These are phyloP conservation scores for Megalops cyprinoides DNA, from an alignment of 2,797 vertebrate genomes.

Conservation along the genomic window DNA sequence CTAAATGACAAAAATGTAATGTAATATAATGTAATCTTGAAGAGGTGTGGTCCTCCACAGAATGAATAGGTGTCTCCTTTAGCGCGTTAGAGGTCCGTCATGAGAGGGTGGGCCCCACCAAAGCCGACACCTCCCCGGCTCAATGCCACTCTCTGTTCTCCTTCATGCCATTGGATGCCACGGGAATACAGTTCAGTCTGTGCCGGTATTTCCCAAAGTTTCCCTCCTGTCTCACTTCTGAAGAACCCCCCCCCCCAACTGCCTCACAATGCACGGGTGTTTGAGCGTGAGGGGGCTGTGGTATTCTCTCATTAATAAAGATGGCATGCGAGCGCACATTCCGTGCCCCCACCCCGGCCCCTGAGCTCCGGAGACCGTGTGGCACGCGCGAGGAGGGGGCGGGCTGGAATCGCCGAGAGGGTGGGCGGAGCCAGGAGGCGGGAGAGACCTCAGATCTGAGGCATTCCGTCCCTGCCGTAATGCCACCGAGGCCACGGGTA, in stretches of 20 bases:
- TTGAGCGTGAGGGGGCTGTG: slow-evolving; percentile 23
- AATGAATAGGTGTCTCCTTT: too few species aligned
- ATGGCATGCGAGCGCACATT: slow-evolving; percentile 52
- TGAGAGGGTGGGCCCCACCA: too few species aligned
- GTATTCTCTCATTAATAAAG: slow-evolving; percentile 54
- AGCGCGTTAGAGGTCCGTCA: too few species aligned
- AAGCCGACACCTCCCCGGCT: too few species aligned
- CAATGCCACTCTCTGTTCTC: too few species aligned
- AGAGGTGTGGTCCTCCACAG: too few species aligned
- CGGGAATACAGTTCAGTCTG: too few species aligned
- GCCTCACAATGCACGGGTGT: background rate
- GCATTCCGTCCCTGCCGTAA: background rate
- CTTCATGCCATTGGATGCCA: background rate
- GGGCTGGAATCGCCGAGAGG: slow-evolving; percentile 20
- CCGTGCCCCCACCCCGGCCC: slow-evolving; percentile 33
- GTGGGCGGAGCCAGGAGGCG: slow-evolving; percentile 24
- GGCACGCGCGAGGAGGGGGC: slow-evolving; percentile 47
- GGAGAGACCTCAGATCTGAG: background rate
- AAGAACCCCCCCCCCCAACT: background rate
- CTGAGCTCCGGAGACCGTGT: slow-evolving; percentile 40
- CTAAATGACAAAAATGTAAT: too few species aligned
- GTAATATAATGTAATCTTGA: too few species aligned
- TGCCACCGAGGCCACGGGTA: background rate
- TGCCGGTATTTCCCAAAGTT: slow-evolving; percentile 11
- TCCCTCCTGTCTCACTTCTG: slow-evolving; percentile 13